Evolutionary conservation across 2,888 invertebrate genomes (phyloP).

Genomic region (Nomada fabriciana): DNA sequence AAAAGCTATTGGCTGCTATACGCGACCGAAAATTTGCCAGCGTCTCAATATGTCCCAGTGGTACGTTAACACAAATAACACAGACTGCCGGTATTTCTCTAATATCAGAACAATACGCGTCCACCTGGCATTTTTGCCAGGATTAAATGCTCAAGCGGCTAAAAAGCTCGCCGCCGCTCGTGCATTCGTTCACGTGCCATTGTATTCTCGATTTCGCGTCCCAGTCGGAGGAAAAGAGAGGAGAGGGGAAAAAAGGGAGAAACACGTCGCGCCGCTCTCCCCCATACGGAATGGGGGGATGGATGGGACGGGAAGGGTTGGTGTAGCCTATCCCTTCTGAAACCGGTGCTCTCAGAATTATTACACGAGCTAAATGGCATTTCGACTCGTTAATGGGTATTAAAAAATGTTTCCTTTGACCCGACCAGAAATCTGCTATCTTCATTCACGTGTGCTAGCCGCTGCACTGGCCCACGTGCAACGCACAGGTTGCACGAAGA

Average conservation of each 20-base stretch:
- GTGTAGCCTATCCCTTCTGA: not conserved
- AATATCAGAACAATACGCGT: slow-evolving; percentile 48
- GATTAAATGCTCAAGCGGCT: slow-evolving; percentile 49
- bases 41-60: slow-evolving; percentile 2
- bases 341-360: slow-evolving; percentile 56
- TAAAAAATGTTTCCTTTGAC: slow-evolving; percentile 59
- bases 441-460: slow-evolving; percentile 38
- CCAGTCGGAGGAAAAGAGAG: not conserved
- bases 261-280: not conserved
- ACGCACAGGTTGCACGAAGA: slow-evolving; percentile 5
- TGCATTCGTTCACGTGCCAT: slow-evolving; percentile 43
- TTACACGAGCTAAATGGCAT: slow-evolving; percentile 54
- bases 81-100: slow-evolving; percentile 5
- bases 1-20: no score
- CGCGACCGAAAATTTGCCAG: slow-evolving; percentile 9
- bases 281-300: not conserved
- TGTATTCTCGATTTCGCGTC: slow-evolving; percentile 49
- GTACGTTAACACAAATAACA: slow-evolving; percentile 20
- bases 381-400: slow-evolving; percentile 60
- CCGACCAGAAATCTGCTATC: slow-evolving; percentile 39
- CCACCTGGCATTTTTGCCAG: slow-evolving; percentile 38
- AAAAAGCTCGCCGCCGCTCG: slow-evolving; percentile 42
- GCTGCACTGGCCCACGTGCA: not conserved
- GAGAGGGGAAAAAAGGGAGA: not conserved
- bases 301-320: no score